phyloP scores from a whole-genome alignment of 2,888 invertebrate genomes.

The Toxonevra muliebris region DNA sequence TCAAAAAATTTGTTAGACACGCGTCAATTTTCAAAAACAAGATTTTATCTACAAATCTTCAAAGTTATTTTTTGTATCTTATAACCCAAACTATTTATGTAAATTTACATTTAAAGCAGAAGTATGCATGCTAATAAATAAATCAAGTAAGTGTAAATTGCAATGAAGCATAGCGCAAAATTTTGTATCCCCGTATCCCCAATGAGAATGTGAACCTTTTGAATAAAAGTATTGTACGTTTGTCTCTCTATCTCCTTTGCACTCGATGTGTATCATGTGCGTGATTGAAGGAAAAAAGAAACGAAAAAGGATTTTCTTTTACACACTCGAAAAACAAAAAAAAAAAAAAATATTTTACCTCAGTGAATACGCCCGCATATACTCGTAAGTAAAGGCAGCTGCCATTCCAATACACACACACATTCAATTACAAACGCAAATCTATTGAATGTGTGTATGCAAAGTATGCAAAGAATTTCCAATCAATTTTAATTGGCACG shows the following conservation, averaged over 20 bases:
- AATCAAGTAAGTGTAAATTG: constrained; percentile 40
- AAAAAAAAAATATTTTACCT: constrained; percentile 21
- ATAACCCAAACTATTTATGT: too few species aligned
- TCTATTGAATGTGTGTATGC: constrained; percentile 35
- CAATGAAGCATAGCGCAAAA: constrained; percentile 32
- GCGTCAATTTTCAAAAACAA: too few species aligned
- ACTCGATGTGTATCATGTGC: neutral
- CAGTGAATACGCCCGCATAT: constrained; percentile 2
- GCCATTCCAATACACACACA: neutral
- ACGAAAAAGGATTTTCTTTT: constrained; percentile 16
- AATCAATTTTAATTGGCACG: constrained; percentile 64
- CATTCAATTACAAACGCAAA: neutral
- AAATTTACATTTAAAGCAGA: too few species aligned
- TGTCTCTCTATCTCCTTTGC: neutral
- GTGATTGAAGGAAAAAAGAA: neutral
- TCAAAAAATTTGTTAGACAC: too few species aligned
- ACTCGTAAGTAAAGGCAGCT: neutral
- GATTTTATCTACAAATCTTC: too few species aligned
- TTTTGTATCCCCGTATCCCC: neutral
- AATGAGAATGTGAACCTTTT: neutral
- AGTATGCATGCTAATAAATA: constrained; percentile 42
- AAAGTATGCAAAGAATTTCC: constrained; percentile 61
- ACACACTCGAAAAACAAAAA: too few species aligned
- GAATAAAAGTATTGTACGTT: constrained; percentile 27
- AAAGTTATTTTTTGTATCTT: too few species aligned